Conservation (phyloP, 2,888 invertebrate genomes). For the Phaedon cochleariae region DNA sequence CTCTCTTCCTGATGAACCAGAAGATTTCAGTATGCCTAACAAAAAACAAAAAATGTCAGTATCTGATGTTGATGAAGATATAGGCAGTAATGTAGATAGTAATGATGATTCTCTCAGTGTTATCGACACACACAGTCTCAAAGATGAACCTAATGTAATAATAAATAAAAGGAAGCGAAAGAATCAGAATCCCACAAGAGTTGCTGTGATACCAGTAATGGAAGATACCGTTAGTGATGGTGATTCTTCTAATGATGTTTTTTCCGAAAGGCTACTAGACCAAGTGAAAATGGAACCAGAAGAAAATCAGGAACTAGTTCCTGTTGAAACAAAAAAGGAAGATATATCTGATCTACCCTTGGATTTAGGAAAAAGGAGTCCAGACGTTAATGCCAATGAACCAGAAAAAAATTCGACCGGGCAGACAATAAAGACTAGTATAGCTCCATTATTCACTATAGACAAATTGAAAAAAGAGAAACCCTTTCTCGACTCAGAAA, state of each 20-base stretch:
- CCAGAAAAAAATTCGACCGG: constrained; percentile 53
- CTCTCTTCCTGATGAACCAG: constrained; percentile 66
- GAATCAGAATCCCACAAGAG: constrained; percentile 86
- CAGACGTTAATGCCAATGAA: constrained; percentile 62
- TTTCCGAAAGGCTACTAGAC: constrained; percentile 51
- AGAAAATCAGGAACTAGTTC: constrained; percentile 39
- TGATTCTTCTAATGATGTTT: constrained; percentile 69
- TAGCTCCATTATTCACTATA: constrained; percentile 59
- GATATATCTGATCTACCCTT: constrained; percentile 55
- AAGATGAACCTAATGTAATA: constrained; percentile 66
- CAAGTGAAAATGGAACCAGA: constrained; percentile 42
- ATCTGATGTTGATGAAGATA: constrained; percentile 67
- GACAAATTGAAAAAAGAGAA: constrained; percentile 62
- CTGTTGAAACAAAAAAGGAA: constrained; percentile 40
- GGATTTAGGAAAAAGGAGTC: constrained; percentile 63
- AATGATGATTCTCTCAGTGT: constrained; percentile 71
- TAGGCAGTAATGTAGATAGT: constrained; percentile 70
- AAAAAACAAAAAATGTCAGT: constrained; percentile 69
- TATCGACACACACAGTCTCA: constrained; percentile 65
- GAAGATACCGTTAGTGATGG: constrained; percentile 69
- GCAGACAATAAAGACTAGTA: constrained; percentile 59
- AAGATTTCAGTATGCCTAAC: constrained; percentile 74
- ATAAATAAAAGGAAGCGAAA: constrained; percentile 86
- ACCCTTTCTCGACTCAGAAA: constrained; percentile 49
- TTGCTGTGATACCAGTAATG: constrained; percentile 69